A percentile compares a stretch with the other conserved stretches of the same genome.
Evolutionary conservation across 2,888 invertebrate genomes (phyloP).

Genomic region (Drosophila parthenogenetica): DNA sequence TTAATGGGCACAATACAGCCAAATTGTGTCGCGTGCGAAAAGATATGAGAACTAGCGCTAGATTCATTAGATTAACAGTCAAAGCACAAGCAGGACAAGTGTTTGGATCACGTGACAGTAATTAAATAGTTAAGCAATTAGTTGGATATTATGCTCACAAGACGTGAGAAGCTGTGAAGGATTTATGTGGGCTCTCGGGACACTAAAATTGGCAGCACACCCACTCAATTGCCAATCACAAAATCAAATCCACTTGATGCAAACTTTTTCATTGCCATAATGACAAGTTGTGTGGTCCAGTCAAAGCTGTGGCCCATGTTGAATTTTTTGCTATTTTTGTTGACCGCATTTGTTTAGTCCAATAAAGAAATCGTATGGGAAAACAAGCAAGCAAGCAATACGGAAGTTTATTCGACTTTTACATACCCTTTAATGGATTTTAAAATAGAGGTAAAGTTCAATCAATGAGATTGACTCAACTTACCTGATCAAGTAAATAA

Average conservation of each 20-base stretch:
- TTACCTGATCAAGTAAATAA: too few relatives aligned
- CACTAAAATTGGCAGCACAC: not conserved
- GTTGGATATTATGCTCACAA: constrained; percentile 44
- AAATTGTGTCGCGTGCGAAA: constrained; percentile 35
- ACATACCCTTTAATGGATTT: not conserved
- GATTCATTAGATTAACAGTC: constrained; percentile 14
- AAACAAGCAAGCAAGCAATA: not conserved
- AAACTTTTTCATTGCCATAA: constrained; percentile 39
- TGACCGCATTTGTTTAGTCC: constrained; percentile 31
- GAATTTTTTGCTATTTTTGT: constrained; percentile 2
- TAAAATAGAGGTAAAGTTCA: too few relatives aligned
- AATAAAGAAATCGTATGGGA: constrained; percentile 15
- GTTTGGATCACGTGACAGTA: constrained; percentile 45
- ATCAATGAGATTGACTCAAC: too few relatives aligned
- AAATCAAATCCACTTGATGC: constrained; percentile 50
- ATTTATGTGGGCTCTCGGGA: constrained; percentile 13
- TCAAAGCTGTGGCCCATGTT: not conserved
- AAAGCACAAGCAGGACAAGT: constrained; percentile 19
- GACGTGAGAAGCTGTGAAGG: constrained; percentile 21
- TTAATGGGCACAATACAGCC: constrained; percentile 46
- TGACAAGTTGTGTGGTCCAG: constrained; percentile 11
- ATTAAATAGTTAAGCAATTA: constrained; percentile 70
- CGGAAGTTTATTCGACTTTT: not conserved
- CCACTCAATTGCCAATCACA: constrained; percentile 40
- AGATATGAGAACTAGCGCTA: constrained; percentile 4